Evolutionary conservation across 2,113 vertebrate genomes (phyloP), one percentile per base, ranked within the genome.

Genomic region (Hyla sarda): DNA sequence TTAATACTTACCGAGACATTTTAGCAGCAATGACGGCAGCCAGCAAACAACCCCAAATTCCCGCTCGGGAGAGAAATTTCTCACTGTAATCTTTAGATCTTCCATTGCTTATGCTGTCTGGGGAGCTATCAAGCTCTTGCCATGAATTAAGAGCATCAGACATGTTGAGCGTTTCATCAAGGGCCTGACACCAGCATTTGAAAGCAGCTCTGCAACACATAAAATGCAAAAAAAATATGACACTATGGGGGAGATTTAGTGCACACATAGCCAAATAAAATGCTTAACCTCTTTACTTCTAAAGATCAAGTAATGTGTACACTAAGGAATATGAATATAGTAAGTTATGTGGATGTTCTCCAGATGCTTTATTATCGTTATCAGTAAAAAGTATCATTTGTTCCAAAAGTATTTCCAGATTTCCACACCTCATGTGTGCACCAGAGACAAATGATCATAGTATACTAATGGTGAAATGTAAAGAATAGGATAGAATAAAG

Each of bases 21-120:
- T 99, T 99, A 74, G 97, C 96, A 21, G 96, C 91, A 88, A 99
- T 92, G 69, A 94, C 90, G 1, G 97, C 97, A 86, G 96, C 97
- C 89, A 96, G 97, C 30, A 99, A 92, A 91, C 97, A 99, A 10
- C 97, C 97, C 97, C 97, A 98, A 84, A 96, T 88, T 80, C 98
- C 98, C 88, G 93, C 93, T 86, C 91, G 93, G 87, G 90, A 94
- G 85, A 99, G 89, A 86, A 95, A 93, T 72, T 96, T 92, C 73
- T 96, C 93, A 84, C 93, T 92, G 67, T 92, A 94, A 91, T 93
- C 92, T 89, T 83, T 90, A 34, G 19, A 91, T 84, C 60, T 88
- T 72, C 3, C 58, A 88, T 84, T 86, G 48, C 84, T 73, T 79
- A 86, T 86, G 80, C 23, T 82, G 86, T 91, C 52, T 60, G 86